Evolutionary conservation across 2,797 vertebrate genomes (phyloP).

Genomic region (Enteromius unitaeniatus): DNA sequence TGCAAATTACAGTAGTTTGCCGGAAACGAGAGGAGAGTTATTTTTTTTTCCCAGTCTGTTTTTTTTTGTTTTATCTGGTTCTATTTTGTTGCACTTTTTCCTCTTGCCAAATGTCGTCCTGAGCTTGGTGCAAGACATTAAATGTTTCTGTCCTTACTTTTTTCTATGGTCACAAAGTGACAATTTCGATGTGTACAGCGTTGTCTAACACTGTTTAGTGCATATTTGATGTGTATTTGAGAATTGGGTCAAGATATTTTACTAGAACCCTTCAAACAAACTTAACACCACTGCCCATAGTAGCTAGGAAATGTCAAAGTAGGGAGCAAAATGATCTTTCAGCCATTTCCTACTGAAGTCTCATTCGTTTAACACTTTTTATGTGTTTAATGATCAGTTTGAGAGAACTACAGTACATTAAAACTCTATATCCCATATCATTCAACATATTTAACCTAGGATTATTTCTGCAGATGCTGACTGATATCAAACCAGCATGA

Average conservation of each 20-base stretch:
- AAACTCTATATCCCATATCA: slow-evolving; percentile 55
- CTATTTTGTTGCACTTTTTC: slow-evolving; percentile 63
- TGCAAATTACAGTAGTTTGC: slow-evolving; percentile 28
- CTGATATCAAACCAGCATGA: slow-evolving; percentile 75
- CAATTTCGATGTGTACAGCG: slow-evolving; percentile 54
- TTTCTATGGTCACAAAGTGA: slow-evolving; percentile 64
- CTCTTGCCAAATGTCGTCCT: slow-evolving; percentile 49
- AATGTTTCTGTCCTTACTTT: slow-evolving; percentile 70
- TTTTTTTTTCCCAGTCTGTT: slow-evolving; percentile 28
- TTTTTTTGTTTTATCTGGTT: slow-evolving; percentile 53
- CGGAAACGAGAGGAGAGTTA: slow-evolving; percentile 58
- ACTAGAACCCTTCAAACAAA: neutral
- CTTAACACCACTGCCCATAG: slow-evolving; percentile 32
- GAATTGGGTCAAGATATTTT: slow-evolving; percentile 21
- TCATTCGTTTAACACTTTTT: neutral
- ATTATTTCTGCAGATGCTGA: slow-evolving; percentile 49
- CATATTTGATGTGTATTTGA: slow-evolving; percentile 57
- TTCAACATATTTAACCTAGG: slow-evolving; percentile 46
- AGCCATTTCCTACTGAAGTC: neutral
- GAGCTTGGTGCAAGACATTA: slow-evolving; percentile 68
- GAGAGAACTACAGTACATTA: slow-evolving; percentile 21
- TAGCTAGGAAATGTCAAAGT: neutral
- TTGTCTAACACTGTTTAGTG: slow-evolving; percentile 59
- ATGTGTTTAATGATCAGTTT: slow-evolving; percentile 23
- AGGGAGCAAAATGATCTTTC: neutral